These are phyloP conservation scores for Tenthredo distinguenda DNA, from an alignment of 2,888 invertebrate genomes.

Conservation along the genomic window DNA sequence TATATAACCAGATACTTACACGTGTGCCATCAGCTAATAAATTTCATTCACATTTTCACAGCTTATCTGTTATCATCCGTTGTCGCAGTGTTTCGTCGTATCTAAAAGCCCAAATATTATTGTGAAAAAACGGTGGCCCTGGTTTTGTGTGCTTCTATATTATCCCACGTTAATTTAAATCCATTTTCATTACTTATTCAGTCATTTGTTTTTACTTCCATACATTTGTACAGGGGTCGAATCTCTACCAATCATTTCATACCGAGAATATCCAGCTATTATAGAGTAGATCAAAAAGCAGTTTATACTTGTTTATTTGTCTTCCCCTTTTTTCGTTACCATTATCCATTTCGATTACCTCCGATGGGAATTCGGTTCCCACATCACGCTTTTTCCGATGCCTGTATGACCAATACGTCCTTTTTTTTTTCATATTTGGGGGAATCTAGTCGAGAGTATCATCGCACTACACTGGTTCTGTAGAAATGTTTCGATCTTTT, in stretches of 20 bases:
- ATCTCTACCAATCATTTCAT: background rate
- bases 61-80: background rate
- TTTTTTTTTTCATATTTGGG: background rate
- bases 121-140: background rate
- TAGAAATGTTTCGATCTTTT: background rate
- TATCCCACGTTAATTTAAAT: background rate
- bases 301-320: background rate
- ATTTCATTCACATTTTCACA: background rate
- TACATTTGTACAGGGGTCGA: background rate
- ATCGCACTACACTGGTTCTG: background rate
- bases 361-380: background rate
- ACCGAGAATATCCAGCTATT: background rate
- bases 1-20: conserved; percentile 51
- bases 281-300: background rate
- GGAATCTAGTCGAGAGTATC: background rate
- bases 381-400: background rate
- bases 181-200: background rate
- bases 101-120: background rate
- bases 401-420: no score
- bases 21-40: background rate
- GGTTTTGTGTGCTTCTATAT: background rate
- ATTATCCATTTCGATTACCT: background rate
- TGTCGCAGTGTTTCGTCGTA: background rate
- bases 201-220: background rate
- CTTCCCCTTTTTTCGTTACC: background rate